Conservation (phyloP, 2,888 invertebrate genomes). For the Heterodera filipjevi region DNA sequence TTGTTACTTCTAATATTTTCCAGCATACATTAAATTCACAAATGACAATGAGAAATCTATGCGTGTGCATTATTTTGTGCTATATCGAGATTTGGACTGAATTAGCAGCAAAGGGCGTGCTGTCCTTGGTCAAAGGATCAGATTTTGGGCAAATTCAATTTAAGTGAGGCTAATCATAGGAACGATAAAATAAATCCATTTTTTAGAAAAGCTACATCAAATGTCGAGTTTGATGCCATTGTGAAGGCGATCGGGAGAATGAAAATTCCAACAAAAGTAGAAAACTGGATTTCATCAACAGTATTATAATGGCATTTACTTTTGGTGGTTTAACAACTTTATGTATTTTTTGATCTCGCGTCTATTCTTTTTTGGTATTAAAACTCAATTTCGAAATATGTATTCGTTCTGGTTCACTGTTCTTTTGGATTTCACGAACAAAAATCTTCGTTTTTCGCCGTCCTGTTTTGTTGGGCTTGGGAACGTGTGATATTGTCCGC, state of each 20-base stretch:
- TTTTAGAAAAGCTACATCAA: background rate
- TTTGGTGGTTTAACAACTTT: background rate
- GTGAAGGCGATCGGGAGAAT: background rate
- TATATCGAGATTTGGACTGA: conserved; percentile 30
- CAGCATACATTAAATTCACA: conserved; percentile 27
- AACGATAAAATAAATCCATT: background rate
- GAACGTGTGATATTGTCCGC: background rate
- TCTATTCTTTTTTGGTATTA: background rate
- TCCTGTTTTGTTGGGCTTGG: background rate
- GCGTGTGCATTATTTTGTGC: conserved; percentile 22
- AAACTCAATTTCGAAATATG: background rate
- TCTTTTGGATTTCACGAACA: background rate
- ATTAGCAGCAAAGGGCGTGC: conserved; percentile 18
- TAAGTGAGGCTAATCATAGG: background rate
- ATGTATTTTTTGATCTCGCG: background rate
- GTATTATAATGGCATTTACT: background rate
- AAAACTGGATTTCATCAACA: background rate
- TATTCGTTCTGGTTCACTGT: background rate
- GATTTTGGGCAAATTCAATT: conserved; percentile 33
- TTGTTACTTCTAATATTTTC: background rate
- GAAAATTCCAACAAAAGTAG: background rate
- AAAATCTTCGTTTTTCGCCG: background rate
- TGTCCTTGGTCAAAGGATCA: conserved; percentile 16
- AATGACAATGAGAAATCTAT: conserved; percentile 28
- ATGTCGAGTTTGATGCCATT: background rate